Base-by-base conservation (phyloP, 2,113 vertebrate genomes). In the Microcebus griseorufus region DNA sequence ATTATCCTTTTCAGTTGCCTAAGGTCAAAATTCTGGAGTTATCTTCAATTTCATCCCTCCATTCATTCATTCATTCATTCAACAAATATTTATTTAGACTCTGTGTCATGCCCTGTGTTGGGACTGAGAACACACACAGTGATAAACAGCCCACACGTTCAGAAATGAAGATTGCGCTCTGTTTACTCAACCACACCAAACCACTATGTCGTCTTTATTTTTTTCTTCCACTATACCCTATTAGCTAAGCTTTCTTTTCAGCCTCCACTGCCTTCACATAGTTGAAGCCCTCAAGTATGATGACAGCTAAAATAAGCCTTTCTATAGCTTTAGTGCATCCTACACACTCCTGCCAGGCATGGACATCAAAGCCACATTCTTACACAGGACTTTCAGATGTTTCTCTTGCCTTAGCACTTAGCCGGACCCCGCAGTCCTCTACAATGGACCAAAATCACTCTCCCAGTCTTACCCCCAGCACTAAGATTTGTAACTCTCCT, bases 171-270 rank as follows among this genome's bases (percentile, higher is more conserved):
- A 3, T 5, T 6, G 0, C 3, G 10, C 3, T 37, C 4, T 1
- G 48, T 17, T 72, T 60, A 0, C 6, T 55, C 29, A 51, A 48
- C 51, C 9, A 17, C 11, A 2, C 14, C 62, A 12, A n/a, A 17
- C 17, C 11, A 5, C 9, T 2, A 18, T 2, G 3, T 6, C 11
- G 27, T 64, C n/a, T 32, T 45, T 1, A 0, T 27, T 39, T 23
- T 29, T 37, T 14, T 42, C 9, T 22, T 53, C 62, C 7, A 16
- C 5, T n/a, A 3, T 1, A 37, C 3, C 29, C 42, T 1, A 4
- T 27, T 3, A 7, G 23, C 23, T 70, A 14, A 42, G 7, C 25
- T 70, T 42, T 9, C 39, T n/a, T n/a, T 17, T 62, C 4, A 51
- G 34, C 22, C 22, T 42, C 42, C 34, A 11, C 20, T 29, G 25